These are phyloP conservation scores for Gymnothorax javanicus DNA, from an alignment of 2,797 vertebrate species.

Conservation along the genomic window DNA sequence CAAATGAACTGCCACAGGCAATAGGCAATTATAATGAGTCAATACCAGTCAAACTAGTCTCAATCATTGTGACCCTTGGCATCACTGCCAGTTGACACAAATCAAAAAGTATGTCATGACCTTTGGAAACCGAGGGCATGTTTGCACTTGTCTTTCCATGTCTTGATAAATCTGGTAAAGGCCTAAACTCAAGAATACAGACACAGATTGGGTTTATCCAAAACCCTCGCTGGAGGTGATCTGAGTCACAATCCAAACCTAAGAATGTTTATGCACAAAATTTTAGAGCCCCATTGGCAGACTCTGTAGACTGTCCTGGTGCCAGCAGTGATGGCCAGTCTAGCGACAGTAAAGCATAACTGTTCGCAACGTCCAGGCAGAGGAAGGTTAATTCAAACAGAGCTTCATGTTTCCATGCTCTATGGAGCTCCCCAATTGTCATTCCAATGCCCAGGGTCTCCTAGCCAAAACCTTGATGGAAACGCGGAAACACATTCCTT, in stretches of 20 bases:
- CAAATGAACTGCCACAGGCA: constrained; percentile 4
- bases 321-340: neutral
- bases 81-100: neutral
- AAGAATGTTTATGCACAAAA: no score
- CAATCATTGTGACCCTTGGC: neutral
- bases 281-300: no score
- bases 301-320: neutral
- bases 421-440: neutral
- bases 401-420: neutral
- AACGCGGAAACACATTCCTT: neutral
- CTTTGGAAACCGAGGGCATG: neutral
- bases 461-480: neutral
- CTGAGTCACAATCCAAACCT: neutral
- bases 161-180: neutral
- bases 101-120: neutral
- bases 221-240: neutral
- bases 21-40: constrained; percentile 9
- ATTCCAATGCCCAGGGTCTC: neutral
- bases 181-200: neutral
- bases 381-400: neutral
- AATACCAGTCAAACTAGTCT: neutral
- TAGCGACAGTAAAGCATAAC: neutral
- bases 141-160: neutral
- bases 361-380: neutral
- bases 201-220: neutral